Evolutionary conservation across 1,140 invertebrate genomes (phyloP), one percentile per base, ranked within the genome.

Genomic region (Yoshiicerus persimilis): DNA sequence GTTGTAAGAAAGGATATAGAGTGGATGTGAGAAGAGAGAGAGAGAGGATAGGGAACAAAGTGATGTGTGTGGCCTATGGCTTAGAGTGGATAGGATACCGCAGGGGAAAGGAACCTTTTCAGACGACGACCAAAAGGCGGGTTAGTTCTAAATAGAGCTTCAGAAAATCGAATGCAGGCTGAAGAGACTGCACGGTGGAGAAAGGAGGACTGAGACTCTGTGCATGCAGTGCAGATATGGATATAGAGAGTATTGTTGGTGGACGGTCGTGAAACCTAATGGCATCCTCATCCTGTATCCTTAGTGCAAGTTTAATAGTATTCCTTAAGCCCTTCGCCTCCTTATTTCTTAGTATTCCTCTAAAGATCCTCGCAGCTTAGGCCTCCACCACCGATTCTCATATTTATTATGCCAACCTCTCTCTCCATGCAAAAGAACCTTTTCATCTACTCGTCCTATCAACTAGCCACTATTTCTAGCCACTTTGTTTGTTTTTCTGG

Each of bases 241-340:
- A n/a, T n/a, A n/a, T 1, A 20, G 39, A 41, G 39, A 11, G 25
- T 77, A 77, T 25, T 77, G 8, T 11, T 30, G 70, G 32, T 36
- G 6, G 34, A 34, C 75, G 32, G 75, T 80, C 75, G 75, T 80
- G 32, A 80, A 80, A 80, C 75, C 75, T 80, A 80, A 80, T 80
- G 75, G 75, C 75, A 80, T 80, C 75, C 75, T 36, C 75, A 80
- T 80, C 75, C 75, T 80, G 75, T 80, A 80, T 80, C 75, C 32
- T 80, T 80, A 80, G 75, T 80, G 75, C 75, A 34, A 80, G 11
- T 80, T 80, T 80, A 80, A 80, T 80, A 80, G 75, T 80, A 80
- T 80, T 80, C 66, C 66, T 36, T 36, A 80, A 32, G 75, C 32
- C 75, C 75, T 80, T 80, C 75, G 75, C 32, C 30, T 80, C 32